Evolutionary conservation across 2,888 invertebrate genomes (phyloP), one percentile per base, ranked within the genome.

Genomic region (Lottia scabra): DNA sequence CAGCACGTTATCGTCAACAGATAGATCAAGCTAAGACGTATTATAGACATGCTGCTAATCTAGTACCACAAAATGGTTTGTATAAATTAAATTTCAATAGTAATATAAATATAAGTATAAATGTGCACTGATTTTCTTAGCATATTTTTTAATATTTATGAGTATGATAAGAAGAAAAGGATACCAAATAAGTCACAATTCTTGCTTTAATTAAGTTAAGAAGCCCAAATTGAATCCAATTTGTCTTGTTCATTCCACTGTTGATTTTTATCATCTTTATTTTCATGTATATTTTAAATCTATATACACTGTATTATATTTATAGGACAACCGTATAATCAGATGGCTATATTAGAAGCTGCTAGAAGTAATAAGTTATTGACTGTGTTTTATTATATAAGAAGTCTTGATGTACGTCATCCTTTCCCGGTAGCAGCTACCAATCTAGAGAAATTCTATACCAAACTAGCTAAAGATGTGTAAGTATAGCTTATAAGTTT

Each of bases 321-420:
- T 78, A n/a, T 75, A 88, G 96, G 96, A 6, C 96, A 96, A 89
- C 96, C 96, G 0, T 96, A 96, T 90, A 96, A 96, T 90, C 96
- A 96, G 90, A 91, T 96, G 85, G 91, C 95, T 68, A 91, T 96
- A 65, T 91, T 96, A 78, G 94, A 95, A 89, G 94, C 95, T 80
- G 94, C 94, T 46, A 93, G 94, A 79, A 94, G 94, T 23, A 88
- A 95, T 85, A 93, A 94, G 83, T 91, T 96, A 76, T 93, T 94
- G 69, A 95, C 95, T 3, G 94, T 96, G 71, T 96, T 95, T 91
- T 95, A 95, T 91, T 96, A 96, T 90, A 93, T 95, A 74, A 92
- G 96, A 78, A 94, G 95, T 78, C 92, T 96, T 80, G 93, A 95
- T 13, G 95, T 96, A 68, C 93, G 94, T 84, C 94, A 95, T 88